phyloP scores from a whole-genome alignment of 2,888 invertebrate genomes.

The Tetropium fuscum region DNA sequence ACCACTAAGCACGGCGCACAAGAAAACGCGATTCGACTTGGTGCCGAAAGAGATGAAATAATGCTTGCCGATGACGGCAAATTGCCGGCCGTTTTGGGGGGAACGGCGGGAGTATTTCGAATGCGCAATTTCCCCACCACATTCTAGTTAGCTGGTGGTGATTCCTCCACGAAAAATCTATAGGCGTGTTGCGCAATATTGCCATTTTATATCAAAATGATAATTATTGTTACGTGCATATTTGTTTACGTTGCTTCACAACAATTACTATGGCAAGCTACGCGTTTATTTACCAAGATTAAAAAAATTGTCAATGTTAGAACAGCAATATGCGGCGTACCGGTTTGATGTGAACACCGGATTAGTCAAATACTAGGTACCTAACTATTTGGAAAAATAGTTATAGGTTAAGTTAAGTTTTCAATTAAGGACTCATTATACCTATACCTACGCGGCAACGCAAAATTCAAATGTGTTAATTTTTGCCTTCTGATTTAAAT shows the following conservation, averaged over 20 bases:
- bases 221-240: slow-evolving; percentile 50
- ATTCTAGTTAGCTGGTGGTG: slow-evolving; percentile 40
- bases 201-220: slow-evolving; percentile 35
- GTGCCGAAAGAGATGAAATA: slow-evolving; percentile 45
- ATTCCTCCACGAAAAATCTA: slow-evolving; percentile 54
- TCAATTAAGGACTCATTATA: too few relatives aligned
- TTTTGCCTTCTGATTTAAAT: too few relatives aligned
- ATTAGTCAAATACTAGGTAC: too few relatives aligned
- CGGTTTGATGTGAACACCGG: too few relatives aligned
- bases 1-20: slow-evolving; percentile 17
- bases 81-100: slow-evolving; percentile 41
- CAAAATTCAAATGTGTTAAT: too few relatives aligned
- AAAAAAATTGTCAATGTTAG: too few relatives aligned
- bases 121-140: slow-evolving; percentile 65
- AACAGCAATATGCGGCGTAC: too few relatives aligned
- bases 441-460: too few relatives aligned
- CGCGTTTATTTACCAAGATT: too few relatives aligned
- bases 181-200: slow-evolving; percentile 51
- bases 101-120: slow-evolving; percentile 54
- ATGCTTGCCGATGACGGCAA: slow-evolving; percentile 51
- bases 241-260: neutral
- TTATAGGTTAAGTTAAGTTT: too few relatives aligned
- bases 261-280: slow-evolving; percentile 1
- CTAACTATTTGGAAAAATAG: too few relatives aligned
- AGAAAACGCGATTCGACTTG: slow-evolving; percentile 22